Conservation (phyloP, 2,888 invertebrate species). For the Cryptops parisi region DNA sequence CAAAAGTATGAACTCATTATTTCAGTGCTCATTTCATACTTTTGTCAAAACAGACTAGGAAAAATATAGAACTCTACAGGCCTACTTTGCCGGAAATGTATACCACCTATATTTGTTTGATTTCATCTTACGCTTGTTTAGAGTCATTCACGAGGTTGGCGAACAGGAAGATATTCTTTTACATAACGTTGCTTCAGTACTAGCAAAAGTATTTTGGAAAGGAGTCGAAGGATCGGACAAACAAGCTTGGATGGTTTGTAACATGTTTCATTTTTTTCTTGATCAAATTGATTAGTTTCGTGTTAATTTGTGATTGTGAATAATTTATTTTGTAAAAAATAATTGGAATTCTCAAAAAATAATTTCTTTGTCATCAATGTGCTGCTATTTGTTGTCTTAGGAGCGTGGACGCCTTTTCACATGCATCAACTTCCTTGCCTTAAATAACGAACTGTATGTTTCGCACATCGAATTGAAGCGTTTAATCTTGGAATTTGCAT, state of each 20-base stretch:
- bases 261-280: background rate
- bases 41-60: too few relatives aligned
- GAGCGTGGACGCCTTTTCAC: conserved; percentile 45
- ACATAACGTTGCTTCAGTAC: conserved; percentile 41
- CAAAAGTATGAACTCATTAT: too few relatives aligned
- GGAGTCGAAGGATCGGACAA: conserved; percentile 42
- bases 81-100: too few relatives aligned
- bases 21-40: too few relatives aligned
- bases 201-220: conserved; percentile 45
- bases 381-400: conserved; percentile 23
- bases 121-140: too few relatives aligned
- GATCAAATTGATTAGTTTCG: background rate
- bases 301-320: too few relatives aligned
- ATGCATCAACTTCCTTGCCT: conserved; percentile 41
- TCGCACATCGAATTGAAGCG: conserved; percentile 41
- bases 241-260: conserved; percentile 42
- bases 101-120: too few relatives aligned
- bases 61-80: too few relatives aligned
- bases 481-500: conserved; percentile 43
- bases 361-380: too few relatives aligned
- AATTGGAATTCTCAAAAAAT: too few relatives aligned
- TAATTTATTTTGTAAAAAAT: too few relatives aligned
- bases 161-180: conserved; percentile 29
- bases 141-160: too few relatives aligned
- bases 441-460: conserved; percentile 41